Percentiles rank a stretch among this genome's conserved stretches.
phyloP scores from a whole-genome alignment of 92 coral and sea anemone genomes.

The Phymanthus crucifer region DNA sequence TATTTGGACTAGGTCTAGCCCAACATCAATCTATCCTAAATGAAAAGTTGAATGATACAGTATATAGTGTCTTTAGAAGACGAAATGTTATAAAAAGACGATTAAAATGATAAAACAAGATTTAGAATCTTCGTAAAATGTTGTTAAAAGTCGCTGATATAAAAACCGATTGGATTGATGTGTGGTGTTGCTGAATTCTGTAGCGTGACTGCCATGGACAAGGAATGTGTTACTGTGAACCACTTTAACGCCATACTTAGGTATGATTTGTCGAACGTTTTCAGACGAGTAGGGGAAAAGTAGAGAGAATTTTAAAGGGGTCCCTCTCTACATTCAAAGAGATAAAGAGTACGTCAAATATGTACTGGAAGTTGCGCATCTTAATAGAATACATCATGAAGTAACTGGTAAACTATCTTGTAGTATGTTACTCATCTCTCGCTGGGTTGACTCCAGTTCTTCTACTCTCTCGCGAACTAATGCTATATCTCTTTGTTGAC shows the following conservation, averaged over 20 bases:
- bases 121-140: not conserved
- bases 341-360: too few relatives aligned
- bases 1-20: not conserved
- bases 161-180: not conserved
- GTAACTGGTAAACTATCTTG: conserved; percentile 8
- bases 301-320: too few relatives aligned
- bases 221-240: too few relatives aligned
- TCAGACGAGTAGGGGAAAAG: too few relatives aligned
- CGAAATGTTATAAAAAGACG: not conserved
- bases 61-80: not conserved
- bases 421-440: conserved; percentile 57
- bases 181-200: too few relatives aligned
- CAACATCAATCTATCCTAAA: too few relatives aligned
- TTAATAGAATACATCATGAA: not conserved
- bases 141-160: not conserved
- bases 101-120: not conserved
- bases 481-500: conserved; percentile 59
- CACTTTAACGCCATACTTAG: too few relatives aligned
- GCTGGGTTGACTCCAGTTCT: conserved; percentile 60
- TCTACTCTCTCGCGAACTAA: conserved; percentile 61
- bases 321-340: too few relatives aligned
- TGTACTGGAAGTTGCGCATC: not conserved
- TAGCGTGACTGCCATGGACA: too few relatives aligned
- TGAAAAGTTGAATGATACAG: not conserved
- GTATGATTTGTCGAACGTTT: too few relatives aligned